Conservation (phyloP, 2,113 vertebrate genomes). For the Myiagra hebetior region DNA sequence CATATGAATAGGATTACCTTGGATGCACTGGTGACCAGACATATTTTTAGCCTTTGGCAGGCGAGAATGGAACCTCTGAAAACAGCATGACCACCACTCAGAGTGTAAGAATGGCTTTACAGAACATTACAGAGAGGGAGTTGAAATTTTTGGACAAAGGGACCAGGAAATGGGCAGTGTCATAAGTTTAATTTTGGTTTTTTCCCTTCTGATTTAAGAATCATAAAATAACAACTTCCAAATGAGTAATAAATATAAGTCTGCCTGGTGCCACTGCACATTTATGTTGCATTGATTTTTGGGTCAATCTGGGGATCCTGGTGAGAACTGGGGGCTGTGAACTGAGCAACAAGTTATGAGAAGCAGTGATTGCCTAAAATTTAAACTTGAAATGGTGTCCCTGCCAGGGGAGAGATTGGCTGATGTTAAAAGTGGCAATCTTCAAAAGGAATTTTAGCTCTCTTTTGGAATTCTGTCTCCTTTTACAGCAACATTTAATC, state of each 20-base stretch:
- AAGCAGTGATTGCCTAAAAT: neutral
- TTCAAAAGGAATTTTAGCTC: neutral
- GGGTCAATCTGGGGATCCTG: neutral
- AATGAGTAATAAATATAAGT: neutral
- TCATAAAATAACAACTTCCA: neutral
- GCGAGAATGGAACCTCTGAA: neutral
- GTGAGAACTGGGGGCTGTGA: neutral
- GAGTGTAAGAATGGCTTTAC: neutral
- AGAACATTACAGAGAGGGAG: neutral
- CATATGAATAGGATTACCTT: slow-evolving; percentile 41
- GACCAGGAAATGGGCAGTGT: neutral
- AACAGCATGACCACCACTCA: neutral
- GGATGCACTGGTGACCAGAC: slow-evolving; percentile 36
- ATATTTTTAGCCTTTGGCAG: slow-evolving; percentile 45
- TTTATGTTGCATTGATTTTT: neutral
- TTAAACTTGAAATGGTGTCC: neutral
- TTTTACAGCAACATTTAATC: neutral
- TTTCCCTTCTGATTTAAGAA: neutral
- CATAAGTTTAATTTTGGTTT: neutral
- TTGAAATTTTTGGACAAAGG: neutral
- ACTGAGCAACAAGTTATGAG: neutral
- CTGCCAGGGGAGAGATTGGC: neutral
- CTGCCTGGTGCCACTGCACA: neutral
- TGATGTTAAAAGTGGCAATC: neutral
- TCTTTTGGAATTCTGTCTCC: neutral